These are phyloP conservation scores for Labroides dimidiatus DNA, from an alignment of 2,797 vertebrate genomes.

Conservation along the genomic window DNA sequence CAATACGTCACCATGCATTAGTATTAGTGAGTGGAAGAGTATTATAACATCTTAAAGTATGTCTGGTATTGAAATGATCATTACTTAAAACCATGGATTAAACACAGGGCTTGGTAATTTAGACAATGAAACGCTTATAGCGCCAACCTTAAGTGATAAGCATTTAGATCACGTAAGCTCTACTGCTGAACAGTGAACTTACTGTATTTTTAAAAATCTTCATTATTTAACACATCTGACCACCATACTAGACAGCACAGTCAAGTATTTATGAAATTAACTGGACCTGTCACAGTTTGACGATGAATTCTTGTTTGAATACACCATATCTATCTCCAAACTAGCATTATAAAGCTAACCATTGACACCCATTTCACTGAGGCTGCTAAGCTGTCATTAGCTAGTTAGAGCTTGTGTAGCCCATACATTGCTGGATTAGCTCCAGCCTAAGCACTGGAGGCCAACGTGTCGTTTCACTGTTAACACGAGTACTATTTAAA, in stretches of 20 bases:
- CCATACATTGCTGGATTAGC: constrained; percentile 48
- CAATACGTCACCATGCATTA: too few relatives aligned
- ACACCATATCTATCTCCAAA: constrained; percentile 3
- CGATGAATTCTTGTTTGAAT: neutral
- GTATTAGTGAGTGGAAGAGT: too few relatives aligned
- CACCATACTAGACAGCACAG: too few relatives aligned
- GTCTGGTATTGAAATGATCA: too few relatives aligned
- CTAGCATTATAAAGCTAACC: constrained; percentile 52
- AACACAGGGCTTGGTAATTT: too few relatives aligned
- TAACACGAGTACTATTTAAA: constrained; percentile 1
- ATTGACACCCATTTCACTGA: constrained; percentile 54
- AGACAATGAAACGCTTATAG: too few relatives aligned
- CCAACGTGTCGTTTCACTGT: constrained; percentile 14
- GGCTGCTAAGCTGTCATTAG: constrained; percentile 64
- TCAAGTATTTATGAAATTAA: neutral
- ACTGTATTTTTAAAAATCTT: too few relatives aligned
- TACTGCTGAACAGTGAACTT: too few relatives aligned
- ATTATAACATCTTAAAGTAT: too few relatives aligned
- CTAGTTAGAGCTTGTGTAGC: constrained; percentile 44
- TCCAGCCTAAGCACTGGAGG: constrained; percentile 45
- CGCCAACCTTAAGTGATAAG: too few relatives aligned
- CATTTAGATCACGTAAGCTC: too few relatives aligned
- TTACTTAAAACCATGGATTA: too few relatives aligned
- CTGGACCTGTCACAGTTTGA: neutral
- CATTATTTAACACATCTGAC: neutral